Percentiles rank a stretch among this genome's conserved stretches.
phyloP scores from a whole-genome alignment of 1,140 invertebrate species.

The Andrena cerasifolii region DNA sequence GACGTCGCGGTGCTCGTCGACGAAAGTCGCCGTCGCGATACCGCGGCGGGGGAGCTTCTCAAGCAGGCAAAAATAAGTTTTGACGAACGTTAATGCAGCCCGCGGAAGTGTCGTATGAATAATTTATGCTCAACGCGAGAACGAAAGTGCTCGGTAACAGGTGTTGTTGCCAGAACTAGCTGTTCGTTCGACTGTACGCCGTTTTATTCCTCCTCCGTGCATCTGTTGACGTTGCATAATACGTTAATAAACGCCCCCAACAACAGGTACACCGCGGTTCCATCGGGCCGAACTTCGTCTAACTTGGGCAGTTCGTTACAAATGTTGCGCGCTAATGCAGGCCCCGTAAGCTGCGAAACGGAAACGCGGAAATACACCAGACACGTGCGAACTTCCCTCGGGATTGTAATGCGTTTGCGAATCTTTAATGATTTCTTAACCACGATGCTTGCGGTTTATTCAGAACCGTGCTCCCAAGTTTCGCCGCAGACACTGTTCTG shows the following conservation, averaged over 20 bases:
- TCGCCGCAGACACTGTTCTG: neutral
- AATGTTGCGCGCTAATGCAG: conserved; percentile 37
- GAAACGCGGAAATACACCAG: conserved; percentile 6
- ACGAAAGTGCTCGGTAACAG: conserved; percentile 50
- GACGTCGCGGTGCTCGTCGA: neutral
- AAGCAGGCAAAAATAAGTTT: conserved; percentile 42
- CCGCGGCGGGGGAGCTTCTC: neutral
- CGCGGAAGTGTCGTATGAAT: conserved; percentile 44
- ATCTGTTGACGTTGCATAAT: conserved; percentile 45
- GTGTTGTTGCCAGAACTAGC: conserved; percentile 39
- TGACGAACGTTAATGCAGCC: conserved; percentile 41
- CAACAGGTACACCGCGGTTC: conserved; percentile 33
- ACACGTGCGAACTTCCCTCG: conserved; percentile 9
- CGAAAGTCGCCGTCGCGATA: neutral
- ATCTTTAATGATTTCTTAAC: conserved; percentile 40
- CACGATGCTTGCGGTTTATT: too few relatives aligned
- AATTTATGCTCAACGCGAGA: conserved; percentile 45
- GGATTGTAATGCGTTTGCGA: conserved; percentile 10
- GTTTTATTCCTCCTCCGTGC: conserved; percentile 18
- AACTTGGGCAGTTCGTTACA: conserved; percentile 43
- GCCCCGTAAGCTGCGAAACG: conserved; percentile 26
- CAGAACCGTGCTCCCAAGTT: neutral
- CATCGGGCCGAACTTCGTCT: conserved; percentile 12
- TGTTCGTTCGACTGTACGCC: conserved; percentile 19
- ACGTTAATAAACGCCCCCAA: conserved; percentile 43